These are phyloP conservation scores for Polypterus senegalus DNA, from an alignment of 2,113 vertebrate genomes.

Conservation along the genomic window DNA sequence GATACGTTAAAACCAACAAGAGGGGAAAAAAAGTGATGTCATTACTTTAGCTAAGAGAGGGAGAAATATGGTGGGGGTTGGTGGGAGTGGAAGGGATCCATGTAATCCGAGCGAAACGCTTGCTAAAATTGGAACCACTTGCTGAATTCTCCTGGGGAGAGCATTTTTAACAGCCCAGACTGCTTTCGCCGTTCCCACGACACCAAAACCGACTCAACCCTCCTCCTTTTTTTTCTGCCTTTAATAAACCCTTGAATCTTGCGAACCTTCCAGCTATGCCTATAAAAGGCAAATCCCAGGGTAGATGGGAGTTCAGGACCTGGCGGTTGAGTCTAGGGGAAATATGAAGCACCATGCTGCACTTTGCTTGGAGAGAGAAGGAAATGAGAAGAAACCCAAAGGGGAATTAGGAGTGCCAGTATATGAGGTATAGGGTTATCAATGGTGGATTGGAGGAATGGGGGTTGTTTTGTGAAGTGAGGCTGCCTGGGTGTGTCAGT, in stretches of 20 bases:
- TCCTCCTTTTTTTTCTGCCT: conserved; percentile 6
- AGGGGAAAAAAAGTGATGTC: conserved; percentile 23
- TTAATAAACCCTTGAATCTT: conserved; percentile 3
- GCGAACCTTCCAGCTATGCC: conserved; percentile 16
- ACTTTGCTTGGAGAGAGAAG: too few relatives aligned
- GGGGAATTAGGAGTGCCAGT: too few relatives aligned
- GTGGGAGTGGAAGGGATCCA: conserved; percentile 22
- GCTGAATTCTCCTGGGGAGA: conserved; percentile 24
- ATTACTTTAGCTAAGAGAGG: conserved; percentile 27
- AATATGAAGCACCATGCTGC: too few relatives aligned
- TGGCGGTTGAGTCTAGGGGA: too few relatives aligned
- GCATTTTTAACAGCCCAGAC: conserved; percentile 23
- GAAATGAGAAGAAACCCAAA: too few relatives aligned
- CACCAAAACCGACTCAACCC: conserved; percentile 28
- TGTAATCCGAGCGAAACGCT: conserved; percentile 34
- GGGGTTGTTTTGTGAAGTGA: too few relatives aligned
- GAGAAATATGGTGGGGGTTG: conserved; percentile 3
- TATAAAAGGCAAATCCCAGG: conserved; percentile 36
- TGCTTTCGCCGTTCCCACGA: conserved; percentile 33
- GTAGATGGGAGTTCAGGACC: neutral
- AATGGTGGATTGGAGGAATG: too few relatives aligned
- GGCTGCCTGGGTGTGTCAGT: too few relatives aligned
- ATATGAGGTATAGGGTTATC: too few relatives aligned
- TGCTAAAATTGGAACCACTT: conserved; percentile 39
- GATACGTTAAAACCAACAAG: too few relatives aligned